A percentile compares a stretch with the other conserved stretches of the same genome.
phyloP scores from a whole-genome alignment of 2,888 invertebrate genomes.

The Tachystola acroxantha region DNA sequence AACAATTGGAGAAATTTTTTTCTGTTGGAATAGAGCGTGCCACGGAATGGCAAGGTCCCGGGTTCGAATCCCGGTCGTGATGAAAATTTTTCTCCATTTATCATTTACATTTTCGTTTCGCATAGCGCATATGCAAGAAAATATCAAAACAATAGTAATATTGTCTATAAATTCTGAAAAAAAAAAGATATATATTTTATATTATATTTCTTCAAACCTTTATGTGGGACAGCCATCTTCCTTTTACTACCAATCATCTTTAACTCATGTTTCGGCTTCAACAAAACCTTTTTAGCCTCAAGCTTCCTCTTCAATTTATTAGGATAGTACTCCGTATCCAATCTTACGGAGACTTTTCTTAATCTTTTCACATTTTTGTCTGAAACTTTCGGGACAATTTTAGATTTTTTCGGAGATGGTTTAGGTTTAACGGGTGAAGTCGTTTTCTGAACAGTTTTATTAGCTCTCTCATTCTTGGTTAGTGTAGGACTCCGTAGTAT shows the following conservation, averaged over 20 bases:
- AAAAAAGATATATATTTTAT: too few species aligned
- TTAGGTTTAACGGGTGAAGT: not conserved
- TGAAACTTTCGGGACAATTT: slow-evolving; percentile 2
- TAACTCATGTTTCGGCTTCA: slow-evolving; percentile 40
- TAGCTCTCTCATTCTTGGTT: slow-evolving; percentile 14
- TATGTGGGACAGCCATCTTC: slow-evolving; percentile 38
- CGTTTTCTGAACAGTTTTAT: not conserved
- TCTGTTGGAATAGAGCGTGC: too few species aligned
- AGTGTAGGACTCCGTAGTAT: slow-evolving; percentile 19
- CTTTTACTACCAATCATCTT: slow-evolving; percentile 49
- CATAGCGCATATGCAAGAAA: too few species aligned
- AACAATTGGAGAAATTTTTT: too few species aligned
- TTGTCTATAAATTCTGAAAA: too few species aligned
- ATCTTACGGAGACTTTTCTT: not conserved
- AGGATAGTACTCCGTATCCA: slow-evolving; percentile 35
- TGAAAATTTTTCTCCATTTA: too few species aligned
- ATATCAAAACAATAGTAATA: too few species aligned
- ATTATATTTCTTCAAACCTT: too few species aligned
- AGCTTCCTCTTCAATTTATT: slow-evolving; percentile 36
- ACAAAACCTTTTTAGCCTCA: slow-evolving; percentile 30
- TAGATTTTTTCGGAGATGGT: slow-evolving; percentile 11
- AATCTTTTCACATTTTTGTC: not conserved
- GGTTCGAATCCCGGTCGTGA: too few species aligned
- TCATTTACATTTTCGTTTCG: too few species aligned
- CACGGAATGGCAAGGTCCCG: too few species aligned